These are phyloP conservation scores for Papilio helenus DNA, from an alignment of 1,140 invertebrate genomes.

Conservation along the genomic window DNA sequence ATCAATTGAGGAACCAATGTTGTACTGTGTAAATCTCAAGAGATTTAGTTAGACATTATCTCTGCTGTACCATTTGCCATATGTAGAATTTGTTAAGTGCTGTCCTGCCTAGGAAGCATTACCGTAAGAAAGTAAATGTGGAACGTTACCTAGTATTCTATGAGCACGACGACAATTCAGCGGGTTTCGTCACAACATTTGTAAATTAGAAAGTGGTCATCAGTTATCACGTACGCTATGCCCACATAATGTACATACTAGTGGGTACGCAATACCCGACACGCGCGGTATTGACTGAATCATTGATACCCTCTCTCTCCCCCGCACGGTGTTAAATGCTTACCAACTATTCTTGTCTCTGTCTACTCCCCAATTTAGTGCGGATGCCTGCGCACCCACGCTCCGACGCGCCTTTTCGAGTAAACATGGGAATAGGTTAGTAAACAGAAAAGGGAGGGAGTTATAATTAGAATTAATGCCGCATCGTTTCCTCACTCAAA, in stretches of 20 bases:
- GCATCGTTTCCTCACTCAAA: constrained; percentile 55
- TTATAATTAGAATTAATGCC: constrained; percentile 80
- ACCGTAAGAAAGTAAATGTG: constrained; percentile 2
- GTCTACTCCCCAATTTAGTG: constrained; percentile 76
- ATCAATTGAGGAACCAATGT: not conserved
- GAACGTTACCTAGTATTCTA: constrained; percentile 26
- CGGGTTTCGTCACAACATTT: constrained; percentile 50
- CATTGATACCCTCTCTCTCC: constrained; percentile 57
- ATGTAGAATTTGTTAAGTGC: not conserved
- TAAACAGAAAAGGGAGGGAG: constrained; percentile 78
- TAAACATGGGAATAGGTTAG: constrained; percentile 78
- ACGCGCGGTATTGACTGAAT: constrained; percentile 66
- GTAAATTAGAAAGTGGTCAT: constrained; percentile 69
- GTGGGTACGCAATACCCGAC: constrained; percentile 66
- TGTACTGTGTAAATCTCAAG: too few species aligned
- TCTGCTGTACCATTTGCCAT: not conserved
- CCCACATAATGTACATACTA: constrained; percentile 48
- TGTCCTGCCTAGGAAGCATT: not conserved
- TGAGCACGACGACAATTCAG: not conserved
- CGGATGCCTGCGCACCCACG: constrained; percentile 67
- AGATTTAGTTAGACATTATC: not conserved
- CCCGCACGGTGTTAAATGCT: constrained; percentile 53
- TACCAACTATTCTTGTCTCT: constrained; percentile 68
- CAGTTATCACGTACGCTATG: constrained; percentile 51
- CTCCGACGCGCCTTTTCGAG: constrained; percentile 73